Evolutionary conservation across 2,888 invertebrate species (phyloP), one percentile per base, ranked within the genome.

Genomic region (Heteromurus nitidus): DNA sequence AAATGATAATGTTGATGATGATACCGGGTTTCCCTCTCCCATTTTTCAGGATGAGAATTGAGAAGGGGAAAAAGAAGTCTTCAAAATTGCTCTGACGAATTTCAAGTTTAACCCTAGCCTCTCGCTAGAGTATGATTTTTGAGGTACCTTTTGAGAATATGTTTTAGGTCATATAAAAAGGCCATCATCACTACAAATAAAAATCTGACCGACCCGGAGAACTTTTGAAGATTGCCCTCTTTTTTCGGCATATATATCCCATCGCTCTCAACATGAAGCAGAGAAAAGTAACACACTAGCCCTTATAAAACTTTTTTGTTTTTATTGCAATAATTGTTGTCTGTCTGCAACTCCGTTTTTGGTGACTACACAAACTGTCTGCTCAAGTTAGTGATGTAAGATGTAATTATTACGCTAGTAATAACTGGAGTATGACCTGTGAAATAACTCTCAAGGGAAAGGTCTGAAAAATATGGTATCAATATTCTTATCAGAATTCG

Each of bases 311-410:
- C 13, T 62, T n/a, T 31, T 28, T 44, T 50, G 28, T 62, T 47
- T 55, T 30, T 18, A 69, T 73, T 68, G 60, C 13, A 44, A 31
- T 70, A 77, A 80, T 80, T 80, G 73, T 30, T 47, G 67, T 80
- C 80, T 80, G 73, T 80, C 80, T 73, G 58, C 67, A 44, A 28
- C 36, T 31, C n/a, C n/a, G n/a, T n/a, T n/a, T n/a, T n/a, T n/a
- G n/a, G n/a, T n/a, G n/a, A n/a, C n/a, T n/a, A n/a, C n/a, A n/a
- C n/a, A n/a, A 55, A 26, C 55, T 44, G 50, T 31, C 44, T 55
- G 75, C 58, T 76, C 76, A 47, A 58, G 47, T 69, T 76, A 36
- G 36, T 9, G 36, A 5, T 36, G 62, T 16, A 1, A n/a, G n/a
- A n/a, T n/a, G n/a, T n/a, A n/a, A n/a, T n/a, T n/a, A n/a, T n/a